Base-by-base conservation (phyloP, 2,113 vertebrate species). In the Lampris incognitus region DNA sequence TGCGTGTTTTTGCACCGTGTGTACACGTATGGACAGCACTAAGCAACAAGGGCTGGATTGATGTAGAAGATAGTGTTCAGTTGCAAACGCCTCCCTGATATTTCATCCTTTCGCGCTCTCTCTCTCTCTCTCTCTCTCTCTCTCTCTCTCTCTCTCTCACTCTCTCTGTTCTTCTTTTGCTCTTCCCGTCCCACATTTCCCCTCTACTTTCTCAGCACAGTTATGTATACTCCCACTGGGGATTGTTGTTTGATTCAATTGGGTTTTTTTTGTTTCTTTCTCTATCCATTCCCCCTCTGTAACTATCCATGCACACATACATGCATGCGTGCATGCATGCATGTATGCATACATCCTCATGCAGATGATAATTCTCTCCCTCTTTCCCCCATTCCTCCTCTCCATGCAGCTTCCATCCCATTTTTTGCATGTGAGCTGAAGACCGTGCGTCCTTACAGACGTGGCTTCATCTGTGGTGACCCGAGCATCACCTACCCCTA, bases 381-480 rank as follows among this genome's bases (percentile, higher is more conserved):
- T 57, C 10, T 9, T 4, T 40, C 7, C 39, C 13, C 9, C 6
- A n/a, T 13, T 69, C 54, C 40, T 60, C 39, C 11, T 66, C 9
- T 37, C 40, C 56, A 51, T 42, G 71, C 87, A 95, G 94, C 91
- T 57, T 95, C 94, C 67, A 86, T 95, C 48, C 95, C 95, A 2
- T 94, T 95, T 78, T 85, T 94, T 57, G 91, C 91, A 1, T 94
- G 93, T 60, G 94, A 96, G 89, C 84, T 94, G 37, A 86, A 93
- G 61, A 64, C 90, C 0, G 79, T 95, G 58, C 77, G 81, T 5
- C 94, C 95, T 0, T 85, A 94, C 66, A 90, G 61, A 46, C 91
- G 88, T 10, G 95, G 95, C 9, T 94, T 94, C 80, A 94, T 94
- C 66, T 95, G 94, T 9, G 90, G 92, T 1, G 94, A 96, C 66